These are phyloP conservation scores for Ploceus nigricollis DNA, from an alignment of 2,113 vertebrate genomes.

Conservation along the genomic window DNA sequence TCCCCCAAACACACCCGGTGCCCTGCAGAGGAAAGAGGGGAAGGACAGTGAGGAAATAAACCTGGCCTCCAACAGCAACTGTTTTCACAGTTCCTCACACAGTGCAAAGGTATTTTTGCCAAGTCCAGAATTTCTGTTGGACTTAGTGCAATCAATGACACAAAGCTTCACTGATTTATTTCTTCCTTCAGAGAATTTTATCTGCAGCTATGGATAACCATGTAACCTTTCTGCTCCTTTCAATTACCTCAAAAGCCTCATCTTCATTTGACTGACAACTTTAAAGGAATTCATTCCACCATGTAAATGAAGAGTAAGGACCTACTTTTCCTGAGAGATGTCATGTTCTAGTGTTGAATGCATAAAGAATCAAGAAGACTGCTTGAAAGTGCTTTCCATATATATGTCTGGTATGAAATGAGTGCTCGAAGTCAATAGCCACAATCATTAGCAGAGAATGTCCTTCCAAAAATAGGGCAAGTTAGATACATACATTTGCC, in stretches of 20 bases:
- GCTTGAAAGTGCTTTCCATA: not conserved
- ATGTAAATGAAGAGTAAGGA: not conserved
- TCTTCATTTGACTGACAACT: not conserved
- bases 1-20: conserved; percentile 55
- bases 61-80: not conserved
- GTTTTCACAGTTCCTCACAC: not conserved
- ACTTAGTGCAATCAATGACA: not conserved
- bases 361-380: not conserved
- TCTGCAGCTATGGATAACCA: not conserved
- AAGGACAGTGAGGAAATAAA: not conserved
- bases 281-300: not conserved
- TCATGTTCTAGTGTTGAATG: not conserved
- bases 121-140: not conserved
- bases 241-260: not conserved
- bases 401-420: not conserved
- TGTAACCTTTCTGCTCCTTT: not conserved
- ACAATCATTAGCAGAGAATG: not conserved
- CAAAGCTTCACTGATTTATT: not conserved
- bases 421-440: not conserved
- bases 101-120: not conserved
- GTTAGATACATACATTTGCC: not conserved
- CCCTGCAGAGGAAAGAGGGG: not conserved
- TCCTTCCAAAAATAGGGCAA: not conserved
- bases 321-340: not conserved
- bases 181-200: not conserved